Percentiles rank a stretch among this genome's conserved stretches.
phyloP scores from a whole-genome alignment of 1,140 invertebrate genomes.

The Temnothorax curvispinosus region DNA sequence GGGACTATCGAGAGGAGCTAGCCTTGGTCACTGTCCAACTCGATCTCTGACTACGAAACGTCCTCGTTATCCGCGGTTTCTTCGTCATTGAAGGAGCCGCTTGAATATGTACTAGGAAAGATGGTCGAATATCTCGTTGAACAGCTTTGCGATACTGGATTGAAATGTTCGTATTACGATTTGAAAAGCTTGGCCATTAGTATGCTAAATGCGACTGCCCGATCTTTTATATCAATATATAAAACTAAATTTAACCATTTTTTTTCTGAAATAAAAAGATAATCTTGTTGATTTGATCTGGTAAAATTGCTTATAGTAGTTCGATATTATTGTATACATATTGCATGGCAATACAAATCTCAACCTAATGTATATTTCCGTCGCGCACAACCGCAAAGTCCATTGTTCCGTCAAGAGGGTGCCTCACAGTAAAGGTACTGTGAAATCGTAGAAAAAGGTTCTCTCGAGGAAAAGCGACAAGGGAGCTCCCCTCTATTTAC shows the following conservation, averaged over 20 bases:
- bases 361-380: constrained; percentile 32
- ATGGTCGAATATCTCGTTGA: constrained; percentile 21
- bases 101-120: constrained; percentile 66
- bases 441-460: constrained; percentile 60
- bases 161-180: neutral
- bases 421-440: constrained; percentile 18
- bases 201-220: neutral
- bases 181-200: neutral
- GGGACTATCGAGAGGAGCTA: constrained; percentile 52
- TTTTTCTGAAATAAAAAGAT: neutral
- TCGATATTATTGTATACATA: neutral
- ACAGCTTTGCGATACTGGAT: neutral
- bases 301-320: neutral
- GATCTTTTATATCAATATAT: neutral
- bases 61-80: constrained; percentile 69
- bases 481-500: constrained; percentile 77
- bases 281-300: neutral
- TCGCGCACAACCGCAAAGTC: constrained; percentile 1
- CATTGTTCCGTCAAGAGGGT: constrained; percentile 45
- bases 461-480: constrained; percentile 49
- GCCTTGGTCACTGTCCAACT: constrained; percentile 60
- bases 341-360: neutral
- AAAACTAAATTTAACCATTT: neutral
- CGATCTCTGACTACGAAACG: constrained; percentile 62
- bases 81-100: constrained; percentile 56